Evolutionary conservation across 2,888 invertebrate genomes (phyloP).

Genomic region (Nemurella pictetii): DNA sequence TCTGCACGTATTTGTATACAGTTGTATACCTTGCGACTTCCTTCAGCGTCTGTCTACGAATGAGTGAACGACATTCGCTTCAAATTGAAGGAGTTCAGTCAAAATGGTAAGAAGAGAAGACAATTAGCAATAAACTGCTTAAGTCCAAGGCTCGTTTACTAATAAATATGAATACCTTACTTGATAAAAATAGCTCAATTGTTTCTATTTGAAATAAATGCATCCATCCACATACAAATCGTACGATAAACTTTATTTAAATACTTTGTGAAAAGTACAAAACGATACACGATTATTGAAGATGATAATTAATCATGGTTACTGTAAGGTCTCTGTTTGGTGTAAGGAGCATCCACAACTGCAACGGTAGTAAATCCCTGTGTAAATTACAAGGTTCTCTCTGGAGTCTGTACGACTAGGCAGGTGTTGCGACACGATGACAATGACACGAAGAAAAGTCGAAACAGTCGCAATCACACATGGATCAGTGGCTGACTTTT

Average conservation of each 20-base stretch:
- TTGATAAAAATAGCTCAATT: not conserved
- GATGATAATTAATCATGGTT: no score
- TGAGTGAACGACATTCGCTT: not conserved
- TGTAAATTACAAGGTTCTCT: not conserved
- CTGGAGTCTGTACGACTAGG: not conserved
- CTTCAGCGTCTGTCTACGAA: not conserved
- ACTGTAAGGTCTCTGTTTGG: not conserved
- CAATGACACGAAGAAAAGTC: not conserved
- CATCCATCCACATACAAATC: not conserved
- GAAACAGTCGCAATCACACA: not conserved
- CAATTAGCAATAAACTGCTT: not conserved
- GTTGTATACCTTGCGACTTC: not conserved
- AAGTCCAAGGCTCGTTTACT: not conserved
- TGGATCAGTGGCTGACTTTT: not conserved
- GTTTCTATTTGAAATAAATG: not conserved
- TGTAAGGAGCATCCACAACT: not conserved
- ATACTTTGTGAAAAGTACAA: not conserved
- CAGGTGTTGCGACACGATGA: not conserved
- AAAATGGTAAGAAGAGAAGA: not conserved
- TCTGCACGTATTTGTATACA: not conserved
- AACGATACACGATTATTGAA: not conserved
- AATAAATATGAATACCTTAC: not conserved
- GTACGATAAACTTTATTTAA: not conserved
- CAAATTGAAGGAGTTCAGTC: not conserved
- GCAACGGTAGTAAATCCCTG: not conserved